phyloP scores from a whole-genome alignment of 2,113 vertebrate genomes.

The Oreochromis tanganicae region DNA sequence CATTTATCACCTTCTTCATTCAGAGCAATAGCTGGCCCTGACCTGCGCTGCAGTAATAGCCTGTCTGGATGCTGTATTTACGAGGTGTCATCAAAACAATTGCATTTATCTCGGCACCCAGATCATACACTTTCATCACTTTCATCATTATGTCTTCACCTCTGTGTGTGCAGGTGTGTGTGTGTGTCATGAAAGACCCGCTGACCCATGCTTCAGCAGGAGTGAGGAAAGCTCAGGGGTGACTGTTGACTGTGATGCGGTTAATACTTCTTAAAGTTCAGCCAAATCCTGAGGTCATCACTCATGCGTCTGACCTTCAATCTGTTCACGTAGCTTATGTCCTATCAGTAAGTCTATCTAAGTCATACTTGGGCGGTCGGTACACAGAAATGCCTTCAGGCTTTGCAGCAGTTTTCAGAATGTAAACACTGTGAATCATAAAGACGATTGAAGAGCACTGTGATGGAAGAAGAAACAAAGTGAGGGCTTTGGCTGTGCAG shows the following conservation, averaged over 20 bases:
- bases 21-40: constrained; percentile 25
- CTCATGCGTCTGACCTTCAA: constrained; percentile 9
- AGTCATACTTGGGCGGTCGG: neutral
- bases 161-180: neutral
- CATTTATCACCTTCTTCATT: constrained; percentile 45
- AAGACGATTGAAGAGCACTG: neutral
- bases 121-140: constrained; percentile 47
- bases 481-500: neutral
- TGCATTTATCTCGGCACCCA: constrained; percentile 35
- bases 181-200: neutral
- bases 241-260: neutral
- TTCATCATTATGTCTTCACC: constrained; percentile 42
- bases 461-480: neutral
- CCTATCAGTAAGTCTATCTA: neutral
- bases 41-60: constrained; percentile 42
- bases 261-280: constrained; percentile 46
- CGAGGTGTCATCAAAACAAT: constrained; percentile 58
- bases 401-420: neutral
- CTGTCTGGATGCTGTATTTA: constrained; percentile 55
- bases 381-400: neutral
- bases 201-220: neutral
- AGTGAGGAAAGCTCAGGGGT: constrained; percentile 8
- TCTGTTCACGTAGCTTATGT: neutral
- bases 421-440: neutral
- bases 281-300: constrained; percentile 27